A percentile compares a stretch with the other conserved stretches of the same genome.
Evolutionary conservation across 2,113 vertebrate species (phyloP).

Genomic region (Panurus biarmicus): DNA sequence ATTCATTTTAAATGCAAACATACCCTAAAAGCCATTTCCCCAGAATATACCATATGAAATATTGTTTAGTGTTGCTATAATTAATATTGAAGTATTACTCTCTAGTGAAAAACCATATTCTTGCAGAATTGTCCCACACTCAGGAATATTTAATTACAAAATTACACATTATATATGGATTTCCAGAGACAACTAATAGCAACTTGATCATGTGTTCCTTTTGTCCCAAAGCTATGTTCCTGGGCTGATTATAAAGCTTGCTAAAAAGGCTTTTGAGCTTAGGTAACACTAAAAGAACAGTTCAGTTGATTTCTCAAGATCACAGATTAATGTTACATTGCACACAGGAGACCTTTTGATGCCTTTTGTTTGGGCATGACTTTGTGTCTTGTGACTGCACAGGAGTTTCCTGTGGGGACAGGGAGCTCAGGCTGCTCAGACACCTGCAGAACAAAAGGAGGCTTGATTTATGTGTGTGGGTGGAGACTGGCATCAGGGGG

Average conservation of each 20-base stretch:
- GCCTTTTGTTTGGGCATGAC: background rate
- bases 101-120: background rate
- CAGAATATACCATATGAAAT: background rate
- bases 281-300: background rate
- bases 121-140: background rate
- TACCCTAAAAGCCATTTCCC: background rate
- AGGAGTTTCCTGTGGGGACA: background rate
- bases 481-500: background rate
- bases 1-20: background rate
- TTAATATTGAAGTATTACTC: background rate
- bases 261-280: background rate
- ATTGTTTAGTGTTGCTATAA: background rate
- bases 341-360: background rate
- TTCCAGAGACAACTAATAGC: background rate
- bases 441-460: background rate
- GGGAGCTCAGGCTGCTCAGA: background rate
- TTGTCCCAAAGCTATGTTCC: background rate
- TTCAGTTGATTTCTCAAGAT: background rate
- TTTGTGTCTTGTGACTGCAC: background rate
- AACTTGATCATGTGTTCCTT: background rate
- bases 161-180: background rate
- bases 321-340: background rate
- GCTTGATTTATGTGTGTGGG: background rate
- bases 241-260: background rate
- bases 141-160: background rate